Evolutionary conservation across 1,140 invertebrate genomes (phyloP).

Genomic region (Homarus americanus): DNA sequence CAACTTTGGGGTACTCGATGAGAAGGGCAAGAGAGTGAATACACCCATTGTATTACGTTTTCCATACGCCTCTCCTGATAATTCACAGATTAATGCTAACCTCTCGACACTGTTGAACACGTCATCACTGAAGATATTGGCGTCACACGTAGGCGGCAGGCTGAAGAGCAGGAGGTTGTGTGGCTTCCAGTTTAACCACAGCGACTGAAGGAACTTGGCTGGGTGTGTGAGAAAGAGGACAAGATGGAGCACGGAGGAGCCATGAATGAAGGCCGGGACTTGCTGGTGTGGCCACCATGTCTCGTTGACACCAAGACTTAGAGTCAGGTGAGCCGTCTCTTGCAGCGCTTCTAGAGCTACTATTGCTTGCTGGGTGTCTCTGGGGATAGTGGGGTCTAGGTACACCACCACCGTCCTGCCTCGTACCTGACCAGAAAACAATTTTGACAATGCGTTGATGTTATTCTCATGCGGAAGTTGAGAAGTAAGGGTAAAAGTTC

Average conservation of each 20-base stretch:
- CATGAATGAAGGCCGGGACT: background rate
- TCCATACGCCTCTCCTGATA: background rate
- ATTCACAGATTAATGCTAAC: background rate
- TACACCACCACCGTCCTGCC: background rate
- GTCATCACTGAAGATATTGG: background rate
- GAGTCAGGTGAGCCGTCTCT: background rate
- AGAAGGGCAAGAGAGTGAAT: constrained; percentile 16
- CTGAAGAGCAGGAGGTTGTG: constrained; percentile 15
- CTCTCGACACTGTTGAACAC: background rate
- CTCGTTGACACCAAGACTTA: constrained; percentile 1
- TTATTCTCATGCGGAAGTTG: no score
- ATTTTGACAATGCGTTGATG: no score
- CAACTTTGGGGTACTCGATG: background rate
- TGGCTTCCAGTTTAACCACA: constrained; percentile 29
- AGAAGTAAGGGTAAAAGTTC: no score
- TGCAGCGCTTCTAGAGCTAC: background rate
- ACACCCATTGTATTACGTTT: background rate
- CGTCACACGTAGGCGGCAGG: background rate
- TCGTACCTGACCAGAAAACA: background rate
- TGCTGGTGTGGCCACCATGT: background rate
- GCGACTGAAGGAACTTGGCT: background rate
- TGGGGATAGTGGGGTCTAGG: background rate
- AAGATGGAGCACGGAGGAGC: background rate
- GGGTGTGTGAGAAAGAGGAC: background rate
- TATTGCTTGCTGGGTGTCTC: background rate